Percentiles rank a stretch among this genome's conserved stretches.
These are phyloP conservation scores for Ispidina lecontei DNA, from an alignment of 2,797 vertebrate genomes.

Conservation along the genomic window DNA sequence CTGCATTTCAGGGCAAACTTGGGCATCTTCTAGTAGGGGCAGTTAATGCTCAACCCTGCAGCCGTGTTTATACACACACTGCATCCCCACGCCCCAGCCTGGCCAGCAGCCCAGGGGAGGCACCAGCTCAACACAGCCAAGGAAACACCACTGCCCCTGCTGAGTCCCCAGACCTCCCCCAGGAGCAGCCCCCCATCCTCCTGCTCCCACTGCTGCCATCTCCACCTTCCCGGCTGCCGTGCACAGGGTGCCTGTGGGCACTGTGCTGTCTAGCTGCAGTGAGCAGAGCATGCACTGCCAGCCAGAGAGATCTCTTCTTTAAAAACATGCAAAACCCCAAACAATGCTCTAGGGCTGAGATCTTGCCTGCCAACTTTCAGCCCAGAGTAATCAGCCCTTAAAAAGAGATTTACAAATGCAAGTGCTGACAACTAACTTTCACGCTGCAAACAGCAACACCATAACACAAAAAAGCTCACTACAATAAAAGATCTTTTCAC, in stretches of 20 bases:
- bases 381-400: conserved; percentile 64
- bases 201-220: background rate
- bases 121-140: background rate
- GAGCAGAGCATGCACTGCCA: background rate
- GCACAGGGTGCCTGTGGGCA: background rate
- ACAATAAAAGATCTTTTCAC: conserved; percentile 62
- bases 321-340: conserved; percentile 52
- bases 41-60: background rate
- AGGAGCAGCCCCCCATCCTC: rapidly evolving
- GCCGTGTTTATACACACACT: background rate
- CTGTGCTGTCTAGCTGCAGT: background rate
- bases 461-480: conserved; percentile 53
- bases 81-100: background rate
- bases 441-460: conserved; percentile 36
- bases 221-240: background rate
- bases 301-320: conserved; percentile 60
- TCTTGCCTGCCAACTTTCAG: conserved; percentile 66
- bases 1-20: background rate
- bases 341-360: conserved; percentile 52
- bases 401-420: conserved; percentile 69
- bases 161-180: background rate
- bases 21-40: background rate
- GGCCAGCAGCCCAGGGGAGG: background rate
- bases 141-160: background rate
- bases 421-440: conserved; percentile 69